Base-by-base conservation (phyloP, 1,140 invertebrate species). In the Drosophila lacertosa region DNA sequence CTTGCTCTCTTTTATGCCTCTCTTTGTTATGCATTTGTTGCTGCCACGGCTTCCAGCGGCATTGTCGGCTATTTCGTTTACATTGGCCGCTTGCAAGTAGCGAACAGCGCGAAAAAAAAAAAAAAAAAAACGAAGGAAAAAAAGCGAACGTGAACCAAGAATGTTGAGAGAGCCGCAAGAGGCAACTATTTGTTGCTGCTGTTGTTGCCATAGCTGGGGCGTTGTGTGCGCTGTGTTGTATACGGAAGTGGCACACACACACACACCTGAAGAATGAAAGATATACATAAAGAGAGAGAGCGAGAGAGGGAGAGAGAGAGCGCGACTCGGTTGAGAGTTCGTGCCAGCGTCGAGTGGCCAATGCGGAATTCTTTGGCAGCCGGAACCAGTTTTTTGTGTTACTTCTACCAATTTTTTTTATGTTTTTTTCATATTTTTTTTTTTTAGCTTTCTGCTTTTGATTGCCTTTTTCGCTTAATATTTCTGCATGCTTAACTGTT, bases 401-500 rank as follows among this genome's bases (percentile, higher is more conserved):
- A 70, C 71, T 78, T 81, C 60, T 64, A 84, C 68, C 72, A 77
- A 86, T 74, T 86, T 86, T 82, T 73, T 79, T 26, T 66, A 10
- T 11, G 3, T 2, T 10, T 37, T 13, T 74, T 77, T 63, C 26
- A 29, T 29, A 29, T 72, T 51, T 53, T 42, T 69, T 64, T 66
- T 66, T 71, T 77, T 80, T 48, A 33, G 39, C 51, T 64, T 76
- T 80, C 60, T 37, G 24, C 55, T 51, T 74, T 73, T 64, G 68
- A 44, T 45, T 78, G 60, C 47, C 51, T 79, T 71, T 77, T 67
- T 55, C 59, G 62, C 64, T 64, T 59, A 50, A 68, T 69, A 55
- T 63, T 88, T 86, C 73, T 86, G 81, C 82, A 77, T 77, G 83
- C 74, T 68, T 88, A 88, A 88, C 82, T 88, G 82, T 88, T 88